Conservation (phyloP, 1,140 invertebrate species). For the Saccostrea echinata region DNA sequence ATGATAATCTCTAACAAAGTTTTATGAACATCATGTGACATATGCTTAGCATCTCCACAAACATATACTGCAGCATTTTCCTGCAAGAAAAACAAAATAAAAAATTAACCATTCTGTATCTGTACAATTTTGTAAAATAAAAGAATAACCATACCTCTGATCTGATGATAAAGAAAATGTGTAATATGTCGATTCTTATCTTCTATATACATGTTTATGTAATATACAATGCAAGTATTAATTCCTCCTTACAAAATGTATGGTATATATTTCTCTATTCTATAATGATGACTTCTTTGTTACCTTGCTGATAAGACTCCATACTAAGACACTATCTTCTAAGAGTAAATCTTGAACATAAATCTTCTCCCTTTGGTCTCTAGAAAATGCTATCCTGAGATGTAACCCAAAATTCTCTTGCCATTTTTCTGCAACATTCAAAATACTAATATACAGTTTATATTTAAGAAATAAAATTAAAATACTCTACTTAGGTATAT, state of each 20-base stretch:
- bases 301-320: slow-evolving; percentile 85
- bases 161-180: too few species aligned
- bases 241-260: background rate
- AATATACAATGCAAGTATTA: background rate
- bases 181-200: too few species aligned
- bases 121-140: too few species aligned
- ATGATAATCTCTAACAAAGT: slow-evolving; percentile 64
- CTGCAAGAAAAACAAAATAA: slow-evolving; percentile 53
- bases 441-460: too few species aligned
- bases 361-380: slow-evolving; percentile 93
- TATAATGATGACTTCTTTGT: background rate
- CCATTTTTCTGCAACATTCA: background rate
- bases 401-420: slow-evolving; percentile 19
- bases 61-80: slow-evolving; percentile 71
- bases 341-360: slow-evolving; percentile 96
- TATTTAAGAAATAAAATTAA: too few species aligned
- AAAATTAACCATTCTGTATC: background rate
- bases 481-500: too few species aligned
- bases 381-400: slow-evolving; percentile 92
- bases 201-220: too few species aligned
- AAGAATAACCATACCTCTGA: too few species aligned
- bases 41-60: slow-evolving; percentile 79
- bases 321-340: slow-evolving; percentile 91
- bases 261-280: background rate
- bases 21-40: slow-evolving; percentile 77